Base-by-base conservation (phyloP, 2,113 vertebrate species). In the Smithornis capensis region DNA sequence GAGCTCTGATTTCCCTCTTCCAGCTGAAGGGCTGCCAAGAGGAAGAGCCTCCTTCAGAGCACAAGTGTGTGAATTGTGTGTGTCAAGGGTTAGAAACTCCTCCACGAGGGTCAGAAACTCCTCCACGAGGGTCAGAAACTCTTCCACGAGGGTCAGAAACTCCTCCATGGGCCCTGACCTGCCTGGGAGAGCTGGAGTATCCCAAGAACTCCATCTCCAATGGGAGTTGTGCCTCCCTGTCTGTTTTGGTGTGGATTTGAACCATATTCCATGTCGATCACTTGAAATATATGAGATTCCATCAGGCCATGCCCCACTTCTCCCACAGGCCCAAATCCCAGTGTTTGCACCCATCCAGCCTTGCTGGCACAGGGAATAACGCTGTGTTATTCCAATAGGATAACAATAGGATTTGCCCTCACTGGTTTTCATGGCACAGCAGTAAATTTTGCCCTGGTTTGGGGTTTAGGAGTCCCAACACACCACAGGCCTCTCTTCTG, bases 301-400 rank as follows among this genome's bases (percentile, higher is more conserved):
- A 53, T 14, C 50, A 19, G 33, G 33, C 11, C 42, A 3, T 5
- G 3, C 11, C 24, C 73, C 10, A 3, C 47, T 22, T 14, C n/a
- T 45, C 4, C 17, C 49, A 2, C 2, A 4, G 63, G 4, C 33
- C 4, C 50, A 14, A 49, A 28, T 18, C 35, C 23, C 9, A 1
- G 6, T 0, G 2, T 37, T 24, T 7, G 6, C 21, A 0, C 12
- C 62, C 27, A 0, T 2, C 71, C 21, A 1, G 23, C 77, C 18
- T 45, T 1, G 14, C 53, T 13, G 53, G 13, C 40, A 1, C 2
- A 0, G 14, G 19, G 17, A 50, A 9, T 1, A 8, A n/a, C n/a
- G n/a, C n/a, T n/a, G n/a, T n/a, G n/a, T n/a, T n/a, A n/a, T n/a
- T n/a, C n/a, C n/a, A n/a, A n/a, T n/a, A n/a, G n/a, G n/a, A n/a